Evolutionary conservation across 2,113 vertebrate species (phyloP), one percentile per base, ranked within the genome.

Genomic region (Trichomycterus rosablanca): DNA sequence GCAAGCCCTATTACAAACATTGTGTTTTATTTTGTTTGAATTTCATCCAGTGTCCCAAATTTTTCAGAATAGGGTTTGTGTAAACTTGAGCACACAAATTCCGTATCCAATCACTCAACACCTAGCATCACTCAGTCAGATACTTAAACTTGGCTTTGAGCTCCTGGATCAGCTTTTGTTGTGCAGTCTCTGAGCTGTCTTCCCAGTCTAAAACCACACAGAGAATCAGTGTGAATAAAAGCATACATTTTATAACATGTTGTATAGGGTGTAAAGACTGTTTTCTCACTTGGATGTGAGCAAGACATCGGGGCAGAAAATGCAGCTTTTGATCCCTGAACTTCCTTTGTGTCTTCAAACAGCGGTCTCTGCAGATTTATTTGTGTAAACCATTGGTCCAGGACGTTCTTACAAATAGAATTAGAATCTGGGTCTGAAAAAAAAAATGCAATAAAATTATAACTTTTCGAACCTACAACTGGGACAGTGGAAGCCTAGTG

Each of bases 191-290:
- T 50, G 46, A 15, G 43, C 24, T 70, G 24, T 66, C 50, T 22
- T 60, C 56, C 56, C 50, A 55, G 20, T 32, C 68, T 70, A 18
- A n/a, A n/a, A n/a, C n/a, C n/a, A n/a, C n/a, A n/a, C n/a, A 34
- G n/a, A 54, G 12, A 35, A 5, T 10, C 3, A 18, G 18, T 9
- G 2, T 6, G 12, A 10, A 34, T 1, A 26, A n/a, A 24, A 0
- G 11, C 4, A 48, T 28, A 0, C 3, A n/a, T n/a, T n/a, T n/a
- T n/a, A n/a, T n/a, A 2, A 48, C 15, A 2, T 12, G 16, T 15
- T 40, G 0, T 30, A 11, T 9, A 63, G 2, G 15, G 4, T 26
- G 2, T 50, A 50, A 23, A 20, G 0, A 26, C 22, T 55, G 18
- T 32, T 7, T 11, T 19, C 50, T 46, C 14, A 71, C 69, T 53